Conservation (phyloP, 2,888 invertebrate genomes). For the Ceraclea dissimilis region DNA sequence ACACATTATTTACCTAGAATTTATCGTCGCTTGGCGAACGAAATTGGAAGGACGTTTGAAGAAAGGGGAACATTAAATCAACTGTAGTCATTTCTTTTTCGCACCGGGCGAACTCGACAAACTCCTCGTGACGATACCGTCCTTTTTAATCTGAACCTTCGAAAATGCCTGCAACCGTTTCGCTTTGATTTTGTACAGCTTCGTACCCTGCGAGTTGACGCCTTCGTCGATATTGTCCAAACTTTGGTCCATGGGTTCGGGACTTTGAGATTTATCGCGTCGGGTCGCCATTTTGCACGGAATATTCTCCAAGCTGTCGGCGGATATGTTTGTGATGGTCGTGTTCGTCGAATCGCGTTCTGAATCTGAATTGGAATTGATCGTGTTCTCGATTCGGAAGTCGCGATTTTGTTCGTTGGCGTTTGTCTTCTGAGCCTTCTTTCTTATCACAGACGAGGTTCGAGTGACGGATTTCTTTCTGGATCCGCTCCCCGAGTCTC, state of each 20-base stretch:
- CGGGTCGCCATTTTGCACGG: slow-evolving; percentile 38
- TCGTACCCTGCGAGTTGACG: slow-evolving; percentile 45
- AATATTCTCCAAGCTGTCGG: slow-evolving; percentile 40
- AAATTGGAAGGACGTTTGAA: not conserved
- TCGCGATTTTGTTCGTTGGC: slow-evolving; percentile 43
- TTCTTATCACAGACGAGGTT: slow-evolving; percentile 32
- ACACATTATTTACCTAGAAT: no score
- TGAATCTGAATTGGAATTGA: slow-evolving; percentile 35
- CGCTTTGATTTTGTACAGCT: slow-evolving; percentile 46
- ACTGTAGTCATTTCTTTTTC: slow-evolving; percentile 43
- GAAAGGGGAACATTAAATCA: not conserved
- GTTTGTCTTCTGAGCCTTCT: slow-evolving; percentile 37
- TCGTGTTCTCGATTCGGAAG: slow-evolving; percentile 24
- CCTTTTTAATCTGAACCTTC: slow-evolving; percentile 38
- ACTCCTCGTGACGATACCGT: slow-evolving; percentile 43
- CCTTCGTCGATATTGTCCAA: slow-evolving; percentile 44
- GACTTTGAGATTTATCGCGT: slow-evolving; percentile 42
- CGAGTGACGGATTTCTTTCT: slow-evolving; percentile 36
- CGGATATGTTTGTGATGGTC: slow-evolving; percentile 44
- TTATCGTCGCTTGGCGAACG: not conserved
- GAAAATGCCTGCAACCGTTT: slow-evolving; percentile 38
- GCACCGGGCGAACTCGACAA: slow-evolving; percentile 39
- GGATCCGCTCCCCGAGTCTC: not conserved
- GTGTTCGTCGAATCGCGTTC: slow-evolving; percentile 47
- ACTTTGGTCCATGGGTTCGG: slow-evolving; percentile 43